Evolutionary conservation across 2,113 vertebrate genomes (phyloP).

Genomic region (Myotis lucifugus): DNA sequence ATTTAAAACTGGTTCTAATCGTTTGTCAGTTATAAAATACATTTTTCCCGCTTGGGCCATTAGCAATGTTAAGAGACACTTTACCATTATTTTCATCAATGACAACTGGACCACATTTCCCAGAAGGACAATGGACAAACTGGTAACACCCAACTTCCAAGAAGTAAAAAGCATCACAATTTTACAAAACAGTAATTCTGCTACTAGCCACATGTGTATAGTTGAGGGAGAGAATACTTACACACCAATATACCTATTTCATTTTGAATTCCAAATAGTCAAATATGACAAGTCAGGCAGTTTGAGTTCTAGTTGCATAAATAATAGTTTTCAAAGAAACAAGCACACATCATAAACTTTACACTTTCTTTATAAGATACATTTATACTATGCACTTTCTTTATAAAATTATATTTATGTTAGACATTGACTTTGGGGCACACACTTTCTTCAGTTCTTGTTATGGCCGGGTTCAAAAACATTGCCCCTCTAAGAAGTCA

Average conservation of each 20-base stretch:
- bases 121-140: not conserved
- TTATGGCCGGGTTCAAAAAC: not conserved
- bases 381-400: not conserved
- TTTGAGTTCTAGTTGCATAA: not conserved
- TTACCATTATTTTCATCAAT: not conserved
- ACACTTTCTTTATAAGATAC: not conserved
- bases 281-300: not conserved
- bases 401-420: slow-evolving; percentile 20
- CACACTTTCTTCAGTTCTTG: not conserved
- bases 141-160: slow-evolving; percentile 28
- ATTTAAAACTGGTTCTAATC: not conserved
- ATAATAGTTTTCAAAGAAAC: not conserved
- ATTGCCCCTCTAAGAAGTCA: not conserved
- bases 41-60: not conserved
- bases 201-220: not conserved
- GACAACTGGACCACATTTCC: not conserved
- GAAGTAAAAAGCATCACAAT: slow-evolving; percentile 29
- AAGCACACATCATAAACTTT: not conserved
- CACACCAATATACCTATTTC: not conserved
- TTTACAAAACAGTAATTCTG: not conserved
- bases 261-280: slow-evolving; percentile 10
- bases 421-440: not conserved
- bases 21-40: slow-evolving; percentile 20
- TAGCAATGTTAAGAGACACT: not conserved
- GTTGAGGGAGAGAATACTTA: not conserved